phyloP scores from a whole-genome alignment of 37 sponge, comb jelly and placozoan species.

The Beroe ovata region DNA sequence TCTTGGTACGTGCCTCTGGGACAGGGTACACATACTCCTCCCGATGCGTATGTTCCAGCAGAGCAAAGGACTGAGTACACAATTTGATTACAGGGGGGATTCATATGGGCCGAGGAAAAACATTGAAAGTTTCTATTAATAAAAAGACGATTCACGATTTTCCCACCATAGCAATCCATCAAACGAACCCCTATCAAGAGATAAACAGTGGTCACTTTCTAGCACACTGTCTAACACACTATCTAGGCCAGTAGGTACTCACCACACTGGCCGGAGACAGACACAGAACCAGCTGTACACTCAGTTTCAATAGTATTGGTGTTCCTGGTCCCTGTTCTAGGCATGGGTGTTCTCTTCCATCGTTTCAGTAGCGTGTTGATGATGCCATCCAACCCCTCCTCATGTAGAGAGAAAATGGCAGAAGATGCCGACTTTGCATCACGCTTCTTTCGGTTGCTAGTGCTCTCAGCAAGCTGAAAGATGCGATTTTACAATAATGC shows the following conservation, averaged over 20 bases:
- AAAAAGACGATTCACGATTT: no score
- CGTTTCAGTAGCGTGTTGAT: background rate
- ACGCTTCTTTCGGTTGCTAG: background rate
- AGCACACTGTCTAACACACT: no score
- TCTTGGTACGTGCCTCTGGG: constrained; percentile 50
- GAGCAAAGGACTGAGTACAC: constrained; percentile 1
- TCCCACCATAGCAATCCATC: no score
- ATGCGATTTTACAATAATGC: no score
- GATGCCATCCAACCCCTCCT: background rate
- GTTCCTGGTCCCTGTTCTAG: background rate
- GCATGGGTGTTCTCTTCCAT: background rate
- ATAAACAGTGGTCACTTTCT: no score
- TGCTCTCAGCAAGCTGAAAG: constrained; percentile 2
- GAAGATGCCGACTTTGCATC: background rate
- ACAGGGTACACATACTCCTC: constrained; percentile 56
- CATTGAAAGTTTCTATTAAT: no score
- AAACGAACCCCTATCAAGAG: no score
- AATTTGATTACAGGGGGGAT: background rate
- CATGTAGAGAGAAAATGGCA: background rate
- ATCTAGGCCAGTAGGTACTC: no score
- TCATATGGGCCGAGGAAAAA: no score
- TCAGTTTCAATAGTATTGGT: background rate
- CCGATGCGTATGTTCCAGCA: constrained; percentile 33
- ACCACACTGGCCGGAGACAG: constrained; percentile 15
- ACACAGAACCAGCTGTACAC: constrained; percentile 21